Base-by-base conservation (phyloP, 2,113 vertebrate genomes). In the Pyxicephalus adspersus region DNA sequence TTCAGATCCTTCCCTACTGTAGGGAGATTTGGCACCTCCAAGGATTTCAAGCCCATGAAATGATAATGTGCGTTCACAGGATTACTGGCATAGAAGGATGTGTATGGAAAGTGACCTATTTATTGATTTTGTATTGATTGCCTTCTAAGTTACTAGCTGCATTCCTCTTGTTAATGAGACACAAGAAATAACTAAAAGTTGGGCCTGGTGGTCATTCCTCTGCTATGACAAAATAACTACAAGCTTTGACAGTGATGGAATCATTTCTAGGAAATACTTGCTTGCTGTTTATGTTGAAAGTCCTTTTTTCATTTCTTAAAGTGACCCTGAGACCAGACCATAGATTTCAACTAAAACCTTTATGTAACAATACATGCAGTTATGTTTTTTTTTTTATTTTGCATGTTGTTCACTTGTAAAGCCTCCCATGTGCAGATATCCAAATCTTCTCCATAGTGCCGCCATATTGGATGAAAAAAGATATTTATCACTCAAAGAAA, bases 61-160 rank as follows among this genome's bases (percentile, higher is more conserved):
- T 60, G 26, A 58, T 58, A 67, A 58, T 67, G 77, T 79, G 64
- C 20, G 60, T 60, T 79, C 58, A 79, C 64, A 23, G 50, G 64
- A 68, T 79, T 79, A 57, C 64, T 23, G 31, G 64, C 77, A 77
- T 17, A 20, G n/a, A 64, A 20, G 22, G 50, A 64, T 18, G 38
- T 77, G 76, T n/a, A 34, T 28, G 51, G 64, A 78, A 78, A 34
- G 38, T 16, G n/a, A 64, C 64, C 76, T 28, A 67, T 16, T n/a
- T 78, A 78, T 78, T 78, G 76, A 78, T 78, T 67, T 66, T 20
- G 57, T 23, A 78, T 78, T 61, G 19, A 78, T 25, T 67, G 64
- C 9, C 52, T 45, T 78, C 26, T 76, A 17, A 64, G 29, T 54
- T 64, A 64, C 45, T 18, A 64, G 74, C 38, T 29, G 57, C 50